phyloP scores from a whole-genome alignment of 2,797 vertebrate genomes.

The Stomatorhinus walkeri region DNA sequence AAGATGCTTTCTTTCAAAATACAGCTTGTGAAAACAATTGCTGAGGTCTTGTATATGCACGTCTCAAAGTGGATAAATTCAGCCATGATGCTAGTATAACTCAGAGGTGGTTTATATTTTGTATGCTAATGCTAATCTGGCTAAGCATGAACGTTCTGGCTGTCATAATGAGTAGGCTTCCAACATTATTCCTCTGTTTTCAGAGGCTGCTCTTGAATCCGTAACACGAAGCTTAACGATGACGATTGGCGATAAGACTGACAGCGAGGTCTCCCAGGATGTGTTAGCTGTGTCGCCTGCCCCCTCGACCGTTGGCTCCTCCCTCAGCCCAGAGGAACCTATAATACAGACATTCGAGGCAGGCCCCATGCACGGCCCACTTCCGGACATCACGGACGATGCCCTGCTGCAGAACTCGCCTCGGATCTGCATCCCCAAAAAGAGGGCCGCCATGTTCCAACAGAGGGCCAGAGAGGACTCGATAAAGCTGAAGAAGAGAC shows the following conservation, averaged over 20 bases:
- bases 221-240: neutral
- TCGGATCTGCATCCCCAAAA: slow-evolving; percentile 52
- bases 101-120: neutral
- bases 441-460: slow-evolving; percentile 29
- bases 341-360: neutral
- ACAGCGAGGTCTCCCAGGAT: slow-evolving; percentile 5
- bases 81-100: neutral
- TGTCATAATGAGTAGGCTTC: neutral
- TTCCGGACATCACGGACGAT: slow-evolving; percentile 45
- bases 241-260: neutral
- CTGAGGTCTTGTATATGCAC: neutral
- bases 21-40: neutral
- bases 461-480: slow-evolving; percentile 30
- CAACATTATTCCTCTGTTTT: slow-evolving; percentile 20
- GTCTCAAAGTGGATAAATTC: neutral
- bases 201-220: slow-evolving; percentile 13
- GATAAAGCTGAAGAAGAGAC: neutral
- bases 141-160: neutral
- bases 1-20: neutral
- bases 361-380: neutral
- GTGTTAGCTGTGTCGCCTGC: neutral
- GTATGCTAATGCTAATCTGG: neutral
- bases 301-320: neutral
- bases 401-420: slow-evolving; percentile 54
- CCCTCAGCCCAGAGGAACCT: slow-evolving; percentile 19